These are phyloP conservation scores for Syndactyla subalaris DNA, from an alignment of 2,797 vertebrate species.

Conservation along the genomic window DNA sequence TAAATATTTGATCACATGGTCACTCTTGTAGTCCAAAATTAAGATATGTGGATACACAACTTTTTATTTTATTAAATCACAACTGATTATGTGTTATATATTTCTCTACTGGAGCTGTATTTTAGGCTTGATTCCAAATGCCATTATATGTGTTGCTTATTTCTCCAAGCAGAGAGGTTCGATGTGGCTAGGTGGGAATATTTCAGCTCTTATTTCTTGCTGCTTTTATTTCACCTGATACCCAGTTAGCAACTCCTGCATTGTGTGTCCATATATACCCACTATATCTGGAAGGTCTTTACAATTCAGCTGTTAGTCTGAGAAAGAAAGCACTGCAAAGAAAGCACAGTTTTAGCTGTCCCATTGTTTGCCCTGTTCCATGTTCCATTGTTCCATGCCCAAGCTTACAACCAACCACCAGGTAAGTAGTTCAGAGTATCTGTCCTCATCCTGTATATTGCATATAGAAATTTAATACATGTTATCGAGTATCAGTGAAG, in stretches of 20 bases:
- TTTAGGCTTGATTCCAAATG: neutral
- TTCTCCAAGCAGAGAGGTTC: neutral
- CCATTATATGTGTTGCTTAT: neutral
- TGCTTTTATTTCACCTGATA: neutral
- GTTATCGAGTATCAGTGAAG: neutral
- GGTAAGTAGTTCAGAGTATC: neutral
- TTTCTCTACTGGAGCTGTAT: neutral
- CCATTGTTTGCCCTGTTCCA: neutral
- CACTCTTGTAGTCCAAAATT: neutral
- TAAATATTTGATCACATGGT: neutral
- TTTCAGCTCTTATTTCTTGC: neutral
- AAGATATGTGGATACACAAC: neutral
- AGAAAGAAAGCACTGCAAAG: neutral
- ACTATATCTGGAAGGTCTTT: neutral
- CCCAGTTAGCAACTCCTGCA: neutral
- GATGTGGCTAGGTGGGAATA: neutral
- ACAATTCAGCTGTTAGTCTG: neutral
- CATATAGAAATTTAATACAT: neutral
- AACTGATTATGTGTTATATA: neutral
- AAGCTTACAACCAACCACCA: neutral
- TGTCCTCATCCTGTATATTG: neutral
- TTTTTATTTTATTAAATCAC: neutral
- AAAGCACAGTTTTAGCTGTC: neutral
- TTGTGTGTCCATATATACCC: neutral
- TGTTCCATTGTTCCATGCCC: neutral